Base-by-base conservation (phyloP, 2,888 invertebrate genomes). In the Sipha maydis region DNA sequence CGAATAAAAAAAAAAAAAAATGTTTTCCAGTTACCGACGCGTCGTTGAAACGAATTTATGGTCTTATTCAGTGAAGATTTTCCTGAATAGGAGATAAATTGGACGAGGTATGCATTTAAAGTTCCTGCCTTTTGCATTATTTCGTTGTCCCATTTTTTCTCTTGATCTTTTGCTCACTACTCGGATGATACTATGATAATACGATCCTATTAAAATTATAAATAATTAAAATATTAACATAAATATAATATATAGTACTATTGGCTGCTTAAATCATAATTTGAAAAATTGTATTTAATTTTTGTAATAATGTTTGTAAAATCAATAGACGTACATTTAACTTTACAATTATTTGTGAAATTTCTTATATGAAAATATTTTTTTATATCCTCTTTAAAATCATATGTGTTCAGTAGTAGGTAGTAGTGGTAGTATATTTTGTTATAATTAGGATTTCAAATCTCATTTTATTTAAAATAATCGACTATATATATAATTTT, bases 61-160 rank as follows among this genome's bases (percentile, higher is more conserved):
- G 41, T 71, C 41, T 0, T 83, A 34, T 84, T 61, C 75, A 28
- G 28, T 21, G 75, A 25, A 38, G 56, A 75, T 76, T 28, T 77
- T 77, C 67, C 85, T 48, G 76, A 41, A 14, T 69, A 69, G 67
- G 31, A 41, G 31, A 67, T 67, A n/a, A 48, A 77, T 85, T 77
- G 77, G 78, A 85, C 69, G 85, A 85, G 85, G 85, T 85, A 78
- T 77, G 85, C 84, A 54, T 83, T 83, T 83, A 54, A n/a, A 56
- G 83, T 73, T 56, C 54, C 83, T 28, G 61, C 75, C 61, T 8
- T 2, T 84, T 28, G 28, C 38, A 76, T 19, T 77, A 28, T 48
- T 28, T 28, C 19, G 17, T 48, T 48, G 21, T 31, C 31, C 25
- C 54, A 34, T 17, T 61, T 19, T 61, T 21, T 8, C 25, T 8